Conservation (phyloP, 2,113 vertebrate genomes). For the Poecile atricapillus region DNA sequence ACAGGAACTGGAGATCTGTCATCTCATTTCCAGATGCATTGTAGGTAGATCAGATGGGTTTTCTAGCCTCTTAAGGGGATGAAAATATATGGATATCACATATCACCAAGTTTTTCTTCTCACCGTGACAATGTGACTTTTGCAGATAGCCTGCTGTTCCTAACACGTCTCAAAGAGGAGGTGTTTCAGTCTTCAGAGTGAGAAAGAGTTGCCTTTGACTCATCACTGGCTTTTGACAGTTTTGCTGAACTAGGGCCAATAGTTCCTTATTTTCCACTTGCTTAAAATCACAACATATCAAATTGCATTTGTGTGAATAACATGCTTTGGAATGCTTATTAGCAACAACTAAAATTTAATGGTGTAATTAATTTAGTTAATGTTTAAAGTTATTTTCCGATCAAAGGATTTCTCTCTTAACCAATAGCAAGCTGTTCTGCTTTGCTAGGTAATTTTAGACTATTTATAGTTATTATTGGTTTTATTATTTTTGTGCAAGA, state of each 20-base stretch:
- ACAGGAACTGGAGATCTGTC: background rate
- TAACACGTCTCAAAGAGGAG: conserved; percentile 61
- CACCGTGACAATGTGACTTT: conserved; percentile 65
- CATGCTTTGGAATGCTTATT: conserved; percentile 34
- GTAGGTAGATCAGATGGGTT: conserved; percentile 59
- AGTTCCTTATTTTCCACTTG: conserved; percentile 65
- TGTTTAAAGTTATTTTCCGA: background rate
- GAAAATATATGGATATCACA: conserved; percentile 66
- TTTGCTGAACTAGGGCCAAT: conserved; percentile 65
- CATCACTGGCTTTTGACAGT: conserved; percentile 68
- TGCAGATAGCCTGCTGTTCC: conserved; percentile 67
- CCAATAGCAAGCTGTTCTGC: background rate
- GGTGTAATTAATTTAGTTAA: conserved; percentile 8
- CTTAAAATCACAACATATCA: conserved; percentile 65
- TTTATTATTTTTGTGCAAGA: background rate
- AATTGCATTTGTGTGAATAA: conserved; percentile 58
- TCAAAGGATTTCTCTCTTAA: conserved; percentile 2
- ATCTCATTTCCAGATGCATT: conserved; percentile 41
- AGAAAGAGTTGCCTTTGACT: conserved; percentile 67
- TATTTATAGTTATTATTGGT: conserved; percentile 24
- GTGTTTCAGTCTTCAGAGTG: conserved; percentile 63
- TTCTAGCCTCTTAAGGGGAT: conserved; percentile 49
- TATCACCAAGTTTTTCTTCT: conserved; percentile 67
- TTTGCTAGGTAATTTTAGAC: conserved; percentile 21
- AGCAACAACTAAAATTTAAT: conserved; percentile 30